Base-by-base conservation (phyloP, 2,888 invertebrate genomes). In the Strigamia transsilvanica region DNA sequence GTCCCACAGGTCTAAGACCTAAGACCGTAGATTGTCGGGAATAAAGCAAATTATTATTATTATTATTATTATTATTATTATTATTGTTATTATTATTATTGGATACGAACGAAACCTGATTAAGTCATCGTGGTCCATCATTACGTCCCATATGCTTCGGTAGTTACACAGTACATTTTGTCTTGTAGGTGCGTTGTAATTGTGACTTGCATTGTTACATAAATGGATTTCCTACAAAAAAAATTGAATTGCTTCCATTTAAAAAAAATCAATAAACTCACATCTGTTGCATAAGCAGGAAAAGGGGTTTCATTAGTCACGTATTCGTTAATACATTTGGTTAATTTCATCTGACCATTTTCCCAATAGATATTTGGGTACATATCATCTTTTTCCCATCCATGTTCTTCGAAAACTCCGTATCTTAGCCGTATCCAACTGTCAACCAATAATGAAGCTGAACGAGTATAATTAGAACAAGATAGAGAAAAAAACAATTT, bases 81-180 rank as follows among this genome's bases (percentile, higher is more conserved):
- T n/a, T n/a, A n/a, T n/a, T n/a, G n/a, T n/a, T n/a, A n/a, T n/a
- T n/a, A n/a, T n/a, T n/a, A n/a, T n/a, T n/a, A n/a, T n/a, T n/a
- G n/a, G n/a, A 61, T 21, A 15, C n/a, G 7, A 9, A 21, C 56
- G 21, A 61, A 18, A 73, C 27, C 9, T 32, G 5, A 2, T 51
- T 23, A 27, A 79, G 15, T 79, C 41, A 15, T 13, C n/a, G 13
- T 42, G 38, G 7, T 38, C 18, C 38, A 13, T 79, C 41, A 79
- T 38, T 12, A 79, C 34, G 38, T 79, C 79, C 79, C 79, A 79
- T 4, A 41, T 18, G 38, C 79, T 79, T 18, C 13, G 18, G 18
- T 79, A 38, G 6, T 38, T 13, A n/a, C 79, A 79, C 23, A 79
- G 18, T 18, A 34, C 4, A 79, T 79, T 79, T 79, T 79, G 79